A percentile compares a stretch with the other conserved stretches of the same genome.
Evolutionary conservation across 2,113 vertebrate genomes (phyloP).

Genomic region (Sceloporus undulatus): DNA sequence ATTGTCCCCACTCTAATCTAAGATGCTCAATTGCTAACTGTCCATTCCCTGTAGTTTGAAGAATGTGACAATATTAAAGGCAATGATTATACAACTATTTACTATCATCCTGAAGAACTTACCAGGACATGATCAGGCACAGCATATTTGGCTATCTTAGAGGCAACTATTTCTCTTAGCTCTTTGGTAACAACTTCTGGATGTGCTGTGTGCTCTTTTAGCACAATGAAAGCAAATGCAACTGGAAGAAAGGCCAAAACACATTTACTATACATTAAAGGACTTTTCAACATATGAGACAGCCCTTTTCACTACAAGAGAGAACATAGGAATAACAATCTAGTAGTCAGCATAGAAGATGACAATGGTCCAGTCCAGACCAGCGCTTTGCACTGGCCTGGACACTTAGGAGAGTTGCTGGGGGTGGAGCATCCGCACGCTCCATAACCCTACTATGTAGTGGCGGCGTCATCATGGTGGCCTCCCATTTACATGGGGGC

Average conservation of each 20-base stretch:
- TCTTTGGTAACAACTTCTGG: slow-evolving; percentile 77
- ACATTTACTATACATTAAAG: background rate
- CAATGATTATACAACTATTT: background rate
- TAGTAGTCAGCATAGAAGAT: background rate
- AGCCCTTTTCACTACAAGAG: background rate
- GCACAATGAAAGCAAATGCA: slow-evolving; percentile 90
- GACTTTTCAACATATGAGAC: background rate
- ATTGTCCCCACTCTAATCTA: background rate
- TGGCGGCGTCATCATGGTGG: no score
- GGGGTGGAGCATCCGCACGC: no score
- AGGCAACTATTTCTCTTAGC: slow-evolving; percentile 81
- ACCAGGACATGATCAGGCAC: slow-evolving; percentile 93
- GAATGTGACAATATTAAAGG: background rate
- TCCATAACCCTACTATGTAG: no score
- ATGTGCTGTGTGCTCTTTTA: slow-evolving; percentile 77
- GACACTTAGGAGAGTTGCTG: no score
- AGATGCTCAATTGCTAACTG: background rate
- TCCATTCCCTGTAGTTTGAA: background rate
- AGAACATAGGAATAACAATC: background rate
- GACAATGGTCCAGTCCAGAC: no score
- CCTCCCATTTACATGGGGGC: no score
- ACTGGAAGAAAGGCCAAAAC: slow-evolving; percentile 74
- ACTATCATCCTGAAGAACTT: slow-evolving; percentile 59
- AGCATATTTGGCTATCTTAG: slow-evolving; percentile 92
- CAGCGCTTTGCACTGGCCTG: no score